Conservation (phyloP, 2,113 vertebrate genomes). For the Urocynchramus pylzowi region DNA sequence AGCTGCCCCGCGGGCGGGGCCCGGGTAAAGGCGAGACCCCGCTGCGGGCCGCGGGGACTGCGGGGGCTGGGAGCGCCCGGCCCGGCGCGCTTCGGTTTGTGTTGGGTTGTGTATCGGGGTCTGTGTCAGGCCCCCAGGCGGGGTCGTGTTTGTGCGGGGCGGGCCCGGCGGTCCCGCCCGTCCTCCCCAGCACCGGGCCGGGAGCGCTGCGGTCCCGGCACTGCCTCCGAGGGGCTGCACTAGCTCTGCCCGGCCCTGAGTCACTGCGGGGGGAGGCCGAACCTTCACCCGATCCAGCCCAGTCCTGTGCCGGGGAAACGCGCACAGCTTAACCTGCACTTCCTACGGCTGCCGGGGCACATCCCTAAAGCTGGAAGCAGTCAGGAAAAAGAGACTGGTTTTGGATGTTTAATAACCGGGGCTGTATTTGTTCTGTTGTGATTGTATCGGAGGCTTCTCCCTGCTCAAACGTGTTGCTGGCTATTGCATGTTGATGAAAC, state of each 20-base stretch:
- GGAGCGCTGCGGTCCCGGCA: neutral
- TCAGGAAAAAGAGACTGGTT: neutral
- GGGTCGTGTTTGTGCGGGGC: neutral
- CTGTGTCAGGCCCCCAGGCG: neutral
- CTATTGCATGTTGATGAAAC: accelerated
- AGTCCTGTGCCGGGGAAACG: neutral
- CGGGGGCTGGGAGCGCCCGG: neutral
- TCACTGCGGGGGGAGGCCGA: neutral
- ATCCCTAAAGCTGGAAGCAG: neutral
- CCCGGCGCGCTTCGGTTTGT: neutral
- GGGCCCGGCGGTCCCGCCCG: too few species aligned
- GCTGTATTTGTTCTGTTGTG: neutral
- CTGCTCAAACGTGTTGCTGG: neutral
- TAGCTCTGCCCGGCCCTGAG: neutral
- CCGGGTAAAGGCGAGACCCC: neutral
- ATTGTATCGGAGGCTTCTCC: neutral
- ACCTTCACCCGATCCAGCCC: neutral
- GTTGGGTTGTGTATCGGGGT: neutral
- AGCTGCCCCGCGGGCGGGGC: neutral
- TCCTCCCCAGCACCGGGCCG: neutral
- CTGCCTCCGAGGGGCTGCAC: neutral
- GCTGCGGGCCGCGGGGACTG: too few species aligned
- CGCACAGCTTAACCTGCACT: neutral
- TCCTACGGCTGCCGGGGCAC: neutral
- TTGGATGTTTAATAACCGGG: neutral